These are phyloP conservation scores for Lasius platythorax DNA, from an alignment of 2,888 invertebrate genomes.

Conservation along the genomic window DNA sequence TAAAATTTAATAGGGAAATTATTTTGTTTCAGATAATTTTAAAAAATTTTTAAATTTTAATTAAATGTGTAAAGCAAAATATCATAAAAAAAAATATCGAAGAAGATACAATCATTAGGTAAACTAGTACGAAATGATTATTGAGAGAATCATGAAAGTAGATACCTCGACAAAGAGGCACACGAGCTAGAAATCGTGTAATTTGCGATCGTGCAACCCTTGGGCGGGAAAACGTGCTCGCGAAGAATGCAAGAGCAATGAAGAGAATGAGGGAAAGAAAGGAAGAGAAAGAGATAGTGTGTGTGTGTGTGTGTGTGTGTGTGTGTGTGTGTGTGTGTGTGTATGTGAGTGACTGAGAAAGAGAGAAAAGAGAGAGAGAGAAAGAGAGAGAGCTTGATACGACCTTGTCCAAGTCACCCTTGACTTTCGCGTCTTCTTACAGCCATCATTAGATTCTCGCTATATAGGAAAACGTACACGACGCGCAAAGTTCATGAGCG, in stretches of 20 bases:
- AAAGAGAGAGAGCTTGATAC: constrained; percentile 20
- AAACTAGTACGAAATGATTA: neutral
- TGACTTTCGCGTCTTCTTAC: constrained; percentile 48
- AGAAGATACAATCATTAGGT: neutral
- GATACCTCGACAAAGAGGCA: neutral
- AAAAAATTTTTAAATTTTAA: neutral
- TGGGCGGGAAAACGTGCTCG: constrained; percentile 27
- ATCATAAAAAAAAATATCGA: neutral
- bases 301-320: no score
- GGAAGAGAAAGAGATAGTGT: constrained; percentile 8
- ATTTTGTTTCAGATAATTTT: neutral
- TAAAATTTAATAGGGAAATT: neutral
- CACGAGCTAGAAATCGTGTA: constrained; percentile 30
- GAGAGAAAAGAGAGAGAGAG: neutral
- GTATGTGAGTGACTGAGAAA: neutral
- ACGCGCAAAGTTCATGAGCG: constrained; percentile 36
- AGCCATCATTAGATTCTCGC: constrained; percentile 30
- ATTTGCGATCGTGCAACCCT: constrained; percentile 24
- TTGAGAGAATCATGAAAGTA: neutral
- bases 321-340: neutral
- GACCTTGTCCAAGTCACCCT: constrained; percentile 46
- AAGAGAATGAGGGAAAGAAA: constrained; percentile 13
- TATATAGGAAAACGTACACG: neutral
- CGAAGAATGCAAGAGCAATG: constrained; percentile 1
- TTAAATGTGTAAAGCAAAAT: neutral